Base-by-base conservation (phyloP, 2,888 invertebrate genomes). In the Cremastinae sp. region DNA sequence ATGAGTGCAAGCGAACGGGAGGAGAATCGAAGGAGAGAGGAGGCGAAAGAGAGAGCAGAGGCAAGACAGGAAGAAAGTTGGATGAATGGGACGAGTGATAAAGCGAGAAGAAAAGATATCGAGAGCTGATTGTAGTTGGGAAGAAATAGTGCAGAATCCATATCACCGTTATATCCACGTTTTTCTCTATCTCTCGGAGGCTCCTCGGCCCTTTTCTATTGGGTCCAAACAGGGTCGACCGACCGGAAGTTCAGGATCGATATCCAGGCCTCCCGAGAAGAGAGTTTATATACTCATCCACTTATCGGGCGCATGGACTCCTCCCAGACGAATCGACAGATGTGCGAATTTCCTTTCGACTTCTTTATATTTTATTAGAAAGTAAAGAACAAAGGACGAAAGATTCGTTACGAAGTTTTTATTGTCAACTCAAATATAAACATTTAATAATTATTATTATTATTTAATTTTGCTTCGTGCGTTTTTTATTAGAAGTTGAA, bases 181-280 rank as follows among this genome's bases (percentile, higher is more conserved):
- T 22, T 43, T 22, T 53, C 12, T 22, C 28, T 65, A 9, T 53
- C 10, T 12, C 22, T n/a, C n/a, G n/a, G n/a, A n/a, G n/a, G 16
- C n/a, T 37, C 14, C 28, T n/a, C 10, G 20, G 14, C 51, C 8
- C 18, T 41, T 43, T 53, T 35, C 14, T 43, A 47, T 43, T 28
- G 61, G 18, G 53, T 53, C 61, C 59, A 45, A 68, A 73, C 72
- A 76, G 69, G 64, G 68, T 72, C 76, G 64, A 39, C 64, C 59
- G 64, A 51, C 69, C 68, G 76, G 64, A 76, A 76, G 68, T 59
- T 58, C 39, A 49, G 51, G 69, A 76, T 76, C 76, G 76, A 76
- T 76, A 76, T 43, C 41, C 45, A 59, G 72, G 59, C 75, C 72
- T 58, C 20, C 62, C 49, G 58, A 56, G 22, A 59, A 58, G 49